These are phyloP conservation scores for Chironomus striatipennis DNA, from an alignment of 1,140 invertebrate species.

Conservation along the genomic window DNA sequence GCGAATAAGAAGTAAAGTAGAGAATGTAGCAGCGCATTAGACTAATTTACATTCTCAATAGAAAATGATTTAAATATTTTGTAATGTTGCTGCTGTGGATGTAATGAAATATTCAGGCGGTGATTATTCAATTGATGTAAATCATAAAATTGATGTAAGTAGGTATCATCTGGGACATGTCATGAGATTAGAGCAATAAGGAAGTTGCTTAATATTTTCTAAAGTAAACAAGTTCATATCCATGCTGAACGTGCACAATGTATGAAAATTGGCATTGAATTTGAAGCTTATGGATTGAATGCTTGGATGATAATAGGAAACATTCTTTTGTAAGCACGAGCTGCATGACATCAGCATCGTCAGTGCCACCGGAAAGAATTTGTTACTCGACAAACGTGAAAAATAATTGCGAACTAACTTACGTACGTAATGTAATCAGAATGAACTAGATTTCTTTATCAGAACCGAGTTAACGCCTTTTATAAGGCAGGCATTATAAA, in stretches of 20 bases:
- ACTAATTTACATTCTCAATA: too few relatives aligned
- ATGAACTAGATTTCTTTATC: neutral
- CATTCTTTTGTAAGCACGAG: neutral
- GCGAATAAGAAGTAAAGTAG: neutral
- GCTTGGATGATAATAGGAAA: too few relatives aligned
- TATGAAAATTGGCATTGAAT: too few relatives aligned
- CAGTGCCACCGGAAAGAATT: neutral
- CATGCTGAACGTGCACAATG: too few relatives aligned
- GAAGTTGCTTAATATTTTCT: too few relatives aligned
- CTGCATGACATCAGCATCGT: neutral
- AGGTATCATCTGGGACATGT: too few relatives aligned
- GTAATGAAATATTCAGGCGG: neutral
- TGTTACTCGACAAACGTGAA: neutral
- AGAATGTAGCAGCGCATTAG: too few relatives aligned
- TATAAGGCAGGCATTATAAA: too few relatives aligned
- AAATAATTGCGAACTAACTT: neutral
- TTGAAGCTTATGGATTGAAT: too few relatives aligned
- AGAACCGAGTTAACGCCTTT: neutral
- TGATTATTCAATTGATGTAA: constrained; percentile 2
- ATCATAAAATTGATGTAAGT: neutral
- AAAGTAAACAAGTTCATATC: too few relatives aligned
- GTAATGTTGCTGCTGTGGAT: neutral
- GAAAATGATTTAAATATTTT: too few relatives aligned
- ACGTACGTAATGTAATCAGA: neutral
- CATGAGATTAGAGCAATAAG: too few relatives aligned